Base-by-base conservation (phyloP, 1,140 invertebrate genomes). In the Teleopsis dalmanni region DNA sequence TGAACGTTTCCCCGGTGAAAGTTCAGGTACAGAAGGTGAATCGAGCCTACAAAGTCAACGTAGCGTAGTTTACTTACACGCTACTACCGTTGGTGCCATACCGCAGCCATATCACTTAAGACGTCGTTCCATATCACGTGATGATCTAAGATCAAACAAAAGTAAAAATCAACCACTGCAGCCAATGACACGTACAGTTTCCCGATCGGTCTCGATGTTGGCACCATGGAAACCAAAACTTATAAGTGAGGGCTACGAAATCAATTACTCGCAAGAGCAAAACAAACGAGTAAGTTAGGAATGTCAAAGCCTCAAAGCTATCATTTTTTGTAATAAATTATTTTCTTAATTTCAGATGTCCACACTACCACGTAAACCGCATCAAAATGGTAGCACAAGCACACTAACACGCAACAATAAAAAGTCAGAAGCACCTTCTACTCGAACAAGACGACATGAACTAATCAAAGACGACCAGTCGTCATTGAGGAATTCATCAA, bases 171-270 rank as follows among this genome's bases (percentile, higher is more conserved):
- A 71, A 55, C 75, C 75, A 1, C 55, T 82, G 16, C 75, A 78
- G 50, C 77, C 80, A 3, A 84, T 87, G 59, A 81, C 82, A 16
- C 77, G 80, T 48, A 87, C 81, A 14, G 79, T 88, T n/a, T 86
- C 85, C 2, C 79, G 87, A 31, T 88, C 85, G 25, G 86, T 90
- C 51, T 88, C 86, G 4, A 81, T 90, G 34, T 75, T 89, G 50
- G 85, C 87, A 1, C 87, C 88, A 1, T 91, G 87, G 87, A 82
- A 81, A 47, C 87, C 87, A 1, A 77, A 81, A 34, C 79, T 85
- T 57, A 79, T 81, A 56, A 76, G 77, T 52, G 84, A 87, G 57
- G 78, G 78, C 40, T 81, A 83, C 63, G 85, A 88, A 70, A 84
- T 89, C 14, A 85, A 88, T 61, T 89, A 89, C 70, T 83, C 81